These are phyloP conservation scores for Stichodactyla helianthus DNA, from an alignment of 64 coral and sea anemone species.

Conservation along the genomic window DNA sequence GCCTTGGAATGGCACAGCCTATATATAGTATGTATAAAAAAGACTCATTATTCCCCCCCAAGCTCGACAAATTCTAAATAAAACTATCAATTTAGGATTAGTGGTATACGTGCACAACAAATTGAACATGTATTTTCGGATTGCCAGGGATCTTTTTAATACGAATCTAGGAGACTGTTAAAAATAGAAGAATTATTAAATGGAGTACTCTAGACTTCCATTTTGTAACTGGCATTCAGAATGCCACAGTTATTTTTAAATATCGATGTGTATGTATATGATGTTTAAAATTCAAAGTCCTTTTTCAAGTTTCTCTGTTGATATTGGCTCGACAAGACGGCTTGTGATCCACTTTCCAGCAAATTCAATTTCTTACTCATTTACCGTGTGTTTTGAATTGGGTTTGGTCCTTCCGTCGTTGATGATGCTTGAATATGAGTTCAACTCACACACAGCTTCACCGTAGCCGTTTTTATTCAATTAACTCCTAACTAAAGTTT, in stretches of 20 bases:
- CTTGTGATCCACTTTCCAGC: neutral
- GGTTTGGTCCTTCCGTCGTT: neutral
- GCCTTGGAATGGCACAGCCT: slow-evolving; percentile 3
- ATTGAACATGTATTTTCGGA: neutral
- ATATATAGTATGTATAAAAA: slow-evolving; percentile 9
- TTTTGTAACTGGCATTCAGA: neutral
- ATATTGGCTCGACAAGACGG: neutral
- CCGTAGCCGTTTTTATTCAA: neutral
- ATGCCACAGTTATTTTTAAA: neutral
- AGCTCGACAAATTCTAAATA: neutral
- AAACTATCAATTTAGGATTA: neutral
- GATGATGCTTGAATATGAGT: neutral
- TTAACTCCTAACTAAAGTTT: neutral
- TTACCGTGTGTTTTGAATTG: neutral
- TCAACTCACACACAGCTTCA: neutral
- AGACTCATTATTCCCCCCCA: neutral
- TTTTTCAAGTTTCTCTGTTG: neutral
- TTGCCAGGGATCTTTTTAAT: neutral
- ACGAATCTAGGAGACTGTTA: neutral
- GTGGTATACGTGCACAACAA: neutral
- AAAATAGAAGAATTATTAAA: neutral
- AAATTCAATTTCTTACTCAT: neutral
- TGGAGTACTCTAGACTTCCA: neutral
- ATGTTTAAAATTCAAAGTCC: neutral
- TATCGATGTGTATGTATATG: neutral